Evolutionary conservation across 2,888 invertebrate species (phyloP).

Genomic region (Seira ritae): DNA sequence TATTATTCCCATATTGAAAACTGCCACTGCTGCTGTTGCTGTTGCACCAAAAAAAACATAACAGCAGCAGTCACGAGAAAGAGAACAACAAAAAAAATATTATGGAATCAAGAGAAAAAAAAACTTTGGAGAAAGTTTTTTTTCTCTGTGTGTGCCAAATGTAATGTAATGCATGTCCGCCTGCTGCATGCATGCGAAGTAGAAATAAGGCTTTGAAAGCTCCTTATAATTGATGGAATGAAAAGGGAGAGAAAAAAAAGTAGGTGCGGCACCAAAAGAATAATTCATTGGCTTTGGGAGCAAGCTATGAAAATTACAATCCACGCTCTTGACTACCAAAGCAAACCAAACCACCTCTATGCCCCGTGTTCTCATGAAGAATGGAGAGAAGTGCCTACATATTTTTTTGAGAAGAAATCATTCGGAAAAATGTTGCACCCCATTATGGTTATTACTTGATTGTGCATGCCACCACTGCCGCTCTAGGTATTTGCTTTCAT

Average conservation of each 20-base stretch:
- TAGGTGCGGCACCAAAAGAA: conserved; percentile 36
- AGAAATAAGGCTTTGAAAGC: conserved; percentile 36
- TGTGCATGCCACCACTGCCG: conserved; percentile 9
- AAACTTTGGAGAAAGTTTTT: conserved; percentile 25
- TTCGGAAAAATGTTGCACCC: conserved; percentile 1
- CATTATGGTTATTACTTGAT: neutral
- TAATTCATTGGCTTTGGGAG: conserved; percentile 43
- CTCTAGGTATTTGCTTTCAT: conserved; percentile 22
- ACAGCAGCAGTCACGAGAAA: conserved; percentile 24
- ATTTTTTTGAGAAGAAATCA: neutral
- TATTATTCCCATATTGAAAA: no score
- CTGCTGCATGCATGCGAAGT: neutral
- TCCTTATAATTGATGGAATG: conserved; percentile 41
- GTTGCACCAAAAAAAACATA: neutral
- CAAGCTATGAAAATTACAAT: no score
- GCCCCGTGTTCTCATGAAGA: no score
- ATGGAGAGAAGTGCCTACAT: no score
- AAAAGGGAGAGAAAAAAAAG: conserved; percentile 27
- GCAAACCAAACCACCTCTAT: no score
- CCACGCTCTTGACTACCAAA: no score
- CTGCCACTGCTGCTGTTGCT: no score
- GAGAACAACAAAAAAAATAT: neutral
- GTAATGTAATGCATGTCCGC: neutral
- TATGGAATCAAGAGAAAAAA: conserved; percentile 17
- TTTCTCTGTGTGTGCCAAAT: neutral